Evolutionary conservation across 2,888 invertebrate genomes (phyloP), one percentile per base, ranked within the genome.

Genomic region (Acronicta psi): DNA sequence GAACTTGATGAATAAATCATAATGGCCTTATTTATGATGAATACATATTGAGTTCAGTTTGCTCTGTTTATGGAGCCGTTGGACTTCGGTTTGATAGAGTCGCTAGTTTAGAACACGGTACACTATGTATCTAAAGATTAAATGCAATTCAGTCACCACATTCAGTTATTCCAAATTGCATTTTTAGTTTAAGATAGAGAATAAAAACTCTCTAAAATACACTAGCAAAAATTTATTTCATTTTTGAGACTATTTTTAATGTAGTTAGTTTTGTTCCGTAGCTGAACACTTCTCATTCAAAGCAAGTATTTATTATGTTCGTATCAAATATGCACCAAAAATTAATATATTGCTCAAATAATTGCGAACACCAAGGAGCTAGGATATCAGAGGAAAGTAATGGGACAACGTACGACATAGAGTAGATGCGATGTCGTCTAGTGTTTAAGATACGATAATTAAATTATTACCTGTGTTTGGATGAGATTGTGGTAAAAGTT

Each of bases 11-110:
- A 81, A 80, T 82, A 79, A 79, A 86, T 79, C 79, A 62, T 79
- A 83, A 90, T 86, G 89, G 91, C 91, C 92, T 92, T 92, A 92
- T 91, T 90, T 90, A 83, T 81, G 77, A 77, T 71, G 81, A 73
- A 50, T 42, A n/a, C n/a, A n/a, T n/a, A 70, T 77, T 74, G 70
- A 73, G 76, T 81, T 81, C 66, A 68, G 73, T 76, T 70, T 54
- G 58, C 71, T 78, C 73, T 62, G 66, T 71, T 72, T 65, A 50
- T 58, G 65, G 66, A 69, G 75, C 59, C 67, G 38, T 68, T 55
- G 72, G 72, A 59, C 73, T 71, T 69, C 59, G 56, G 75, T 74
- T 68, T 73, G 68, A 75, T 92, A 90, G 90, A 88, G 79, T 88
- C 89, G 92, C 91, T 91, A 91, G 91, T 80, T 82, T 89, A 90